Evolutionary conservation across 2,888 invertebrate species (phyloP), one percentile per base, ranked within the genome.

Genomic region (Mythimna lalbum): DNA sequence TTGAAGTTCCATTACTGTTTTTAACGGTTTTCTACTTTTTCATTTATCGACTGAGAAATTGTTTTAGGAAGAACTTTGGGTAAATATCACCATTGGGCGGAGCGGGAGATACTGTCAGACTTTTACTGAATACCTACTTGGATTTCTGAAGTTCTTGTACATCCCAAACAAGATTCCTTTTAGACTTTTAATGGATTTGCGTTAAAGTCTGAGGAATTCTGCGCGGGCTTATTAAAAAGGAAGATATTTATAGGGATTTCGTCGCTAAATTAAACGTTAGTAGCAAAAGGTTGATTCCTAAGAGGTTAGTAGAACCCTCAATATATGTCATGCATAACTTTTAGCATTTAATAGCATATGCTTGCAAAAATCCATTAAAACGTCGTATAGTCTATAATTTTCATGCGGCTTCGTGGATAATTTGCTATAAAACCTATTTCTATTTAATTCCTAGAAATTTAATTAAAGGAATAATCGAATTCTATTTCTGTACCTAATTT

Each of bases 1-100:
- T 64, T 60, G n/a, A 50, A 71, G 65, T 43, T 43, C 17, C 17
- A 19, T 43, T 17, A 43, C 43, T 43, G 43, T 73, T 71, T 73
- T 49, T 19, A 67, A n/a, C 19, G 43, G 47, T 12, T n/a, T 55
- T 64, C 63, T 55, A n/a, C 17, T 57, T 56, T 36, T 17, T 19
- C 36, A 21, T 27, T 52, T 31, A 21, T 52, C 10, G 33, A 21
- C 12, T 36, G n/a, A 27, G 49, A 31, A n/a, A n/a, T n/a, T n/a
- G n/a, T n/a, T n/a, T n/a, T n/a, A n/a, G n/a, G n/a, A n/a, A n/a
- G n/a, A n/a, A n/a, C n/a, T n/a, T n/a, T n/a, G n/a, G n/a, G n/a
- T n/a, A n/a, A n/a, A n/a, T n/a, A n/a, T n/a, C n/a, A n/a, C n/a
- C n/a, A n/a, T n/a, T n/a, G n/a, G n/a, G n/a, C n/a, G n/a, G n/a